Evolutionary conservation across 92 coral and sea anemone species (phyloP), one percentile per base, ranked within the genome.

Genomic region (Hydrozoanthus gracilis): DNA sequence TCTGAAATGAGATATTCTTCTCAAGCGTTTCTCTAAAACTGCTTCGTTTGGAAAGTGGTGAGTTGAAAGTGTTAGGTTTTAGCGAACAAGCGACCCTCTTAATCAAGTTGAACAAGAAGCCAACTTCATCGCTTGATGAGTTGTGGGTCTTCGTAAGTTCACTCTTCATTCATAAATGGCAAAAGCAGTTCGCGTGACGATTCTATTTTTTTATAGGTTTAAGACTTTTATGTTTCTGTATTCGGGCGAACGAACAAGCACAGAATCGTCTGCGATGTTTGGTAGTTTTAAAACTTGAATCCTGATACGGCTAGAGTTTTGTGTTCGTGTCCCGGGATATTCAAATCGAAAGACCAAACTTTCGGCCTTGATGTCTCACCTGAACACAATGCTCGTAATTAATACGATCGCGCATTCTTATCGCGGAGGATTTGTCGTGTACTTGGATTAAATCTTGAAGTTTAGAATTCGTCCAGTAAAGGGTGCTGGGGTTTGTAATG

Each of bases 261-360:
- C 20, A 5, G 45, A 12, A 80, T 48, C 54, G 39, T n/a, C 17
- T 44, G 14, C 11, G 70, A 58, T 35, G 73, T 39, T 47, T 39
- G 73, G 54, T 66, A 10, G 20, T 46, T 65, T 80, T 64, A 61
- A 65, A 66, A 18, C 52, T 58, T 47, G 47, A 46, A 47, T 79
- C 65, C 45, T 76, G 49, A 66, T 58, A 27, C 82, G 73, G 60
- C 62, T 64, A 60, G 48, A 79, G 51, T 62, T 60, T 68, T 58
- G 82, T 52, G n/a, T 15, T 39, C 66, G 85, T 66, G 85, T 46
- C 85, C 85, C 85, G 85, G 85, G 85, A 80, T 80, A 80, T 80
- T 80, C 85, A 80, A 80, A 27, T 27, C 39, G 39, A 27, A 80
- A 80, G 85, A 80, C 73, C 73, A 39, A 67, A 80, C 64, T 60